Evolutionary conservation across 2,888 invertebrate genomes (phyloP), one percentile per base, ranked within the genome.

Genomic region (Cheilosia variabilis): DNA sequence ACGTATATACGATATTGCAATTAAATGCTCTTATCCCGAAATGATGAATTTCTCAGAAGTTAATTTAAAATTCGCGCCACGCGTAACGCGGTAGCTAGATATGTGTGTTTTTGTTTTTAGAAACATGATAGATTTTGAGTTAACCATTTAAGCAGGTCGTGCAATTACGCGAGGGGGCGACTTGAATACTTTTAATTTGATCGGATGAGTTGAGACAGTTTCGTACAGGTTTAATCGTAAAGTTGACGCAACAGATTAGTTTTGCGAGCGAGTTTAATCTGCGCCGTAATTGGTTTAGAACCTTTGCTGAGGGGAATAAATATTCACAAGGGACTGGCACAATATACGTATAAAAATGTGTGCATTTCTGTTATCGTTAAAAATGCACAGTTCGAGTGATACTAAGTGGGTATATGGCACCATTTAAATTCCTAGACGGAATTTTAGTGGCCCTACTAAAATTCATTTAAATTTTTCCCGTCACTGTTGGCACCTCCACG

Each of bases 1-100:
- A 79, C 79, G 72, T 78, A 65, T 37, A 37, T 43, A 77, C 73
- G 73, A 75, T 65, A 73, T 60, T 73, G 68, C 73, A 65, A 79
- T 83, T 52, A 73, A 79, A 50, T 41, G 37, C 62, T 52, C 27
- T 57, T 73, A 78, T 83, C 66, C 50, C 37, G 68, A 52, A 55
- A 63, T 78, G 52, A 55, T 72, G 60, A 58, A 45, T 71, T 83
- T 73, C 47, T 77, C 41, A 50, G 55, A 77, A 82, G 27, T 71
- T 24, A 63, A 81, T 81, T 81, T 76, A 58, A 76, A 76, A 76
- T 57, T 57, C 60, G n/a, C 47, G 31, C 52, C 82, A 71, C 65
- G 71, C 58, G 69, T 77, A 71, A 71, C 60, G 66, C 77, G 65
- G 71, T 69, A 71, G 77, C 65, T 55, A 66, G 55, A n/a, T 60